phyloP scores from a whole-genome alignment of 2,888 invertebrate species.

The Sphaerophoria taeniata region DNA sequence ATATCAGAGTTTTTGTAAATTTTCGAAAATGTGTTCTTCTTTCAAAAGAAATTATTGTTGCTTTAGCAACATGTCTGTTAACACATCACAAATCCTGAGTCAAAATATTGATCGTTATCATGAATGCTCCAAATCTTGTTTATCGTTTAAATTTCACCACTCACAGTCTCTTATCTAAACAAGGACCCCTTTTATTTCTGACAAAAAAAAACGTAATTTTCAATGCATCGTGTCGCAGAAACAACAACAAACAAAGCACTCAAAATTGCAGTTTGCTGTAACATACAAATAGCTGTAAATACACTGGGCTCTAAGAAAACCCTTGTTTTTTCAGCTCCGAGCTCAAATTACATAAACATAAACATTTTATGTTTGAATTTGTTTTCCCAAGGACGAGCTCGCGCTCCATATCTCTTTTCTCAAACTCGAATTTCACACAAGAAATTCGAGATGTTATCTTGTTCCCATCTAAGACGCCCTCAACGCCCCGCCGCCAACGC shows the following conservation, averaged over 20 bases:
- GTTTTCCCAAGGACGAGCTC: slow-evolving; percentile 19
- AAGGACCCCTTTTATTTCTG: too few relatives aligned
- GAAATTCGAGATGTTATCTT: slow-evolving; percentile 40
- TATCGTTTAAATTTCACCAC: too few relatives aligned
- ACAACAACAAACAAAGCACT: slow-evolving; percentile 14
- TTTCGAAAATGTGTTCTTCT: too few relatives aligned
- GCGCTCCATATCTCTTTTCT: neutral
- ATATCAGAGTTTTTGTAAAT: too few relatives aligned
- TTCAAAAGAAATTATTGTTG: too few relatives aligned
- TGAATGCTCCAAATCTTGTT: too few relatives aligned
- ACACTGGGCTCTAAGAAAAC: slow-evolving; percentile 5
- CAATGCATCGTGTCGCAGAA: too few relatives aligned
- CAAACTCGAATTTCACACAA: slow-evolving; percentile 20
- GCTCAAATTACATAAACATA: slow-evolving; percentile 53
- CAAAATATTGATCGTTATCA: too few relatives aligned
- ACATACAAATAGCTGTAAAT: slow-evolving; percentile 1
- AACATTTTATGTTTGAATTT: slow-evolving; percentile 28
- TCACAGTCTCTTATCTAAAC: too few relatives aligned
- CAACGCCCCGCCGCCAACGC: too few relatives aligned
- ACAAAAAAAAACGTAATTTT: slow-evolving; percentile 7
- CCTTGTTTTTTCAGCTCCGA: slow-evolving; percentile 39
- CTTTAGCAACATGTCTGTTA: too few relatives aligned
- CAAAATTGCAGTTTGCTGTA: slow-evolving; percentile 31
- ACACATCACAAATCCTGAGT: too few relatives aligned
- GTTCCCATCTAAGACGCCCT: neutral